Evolutionary conservation across 2,888 invertebrate genomes (phyloP).

Genomic region (Orchestes rusci): DNA sequence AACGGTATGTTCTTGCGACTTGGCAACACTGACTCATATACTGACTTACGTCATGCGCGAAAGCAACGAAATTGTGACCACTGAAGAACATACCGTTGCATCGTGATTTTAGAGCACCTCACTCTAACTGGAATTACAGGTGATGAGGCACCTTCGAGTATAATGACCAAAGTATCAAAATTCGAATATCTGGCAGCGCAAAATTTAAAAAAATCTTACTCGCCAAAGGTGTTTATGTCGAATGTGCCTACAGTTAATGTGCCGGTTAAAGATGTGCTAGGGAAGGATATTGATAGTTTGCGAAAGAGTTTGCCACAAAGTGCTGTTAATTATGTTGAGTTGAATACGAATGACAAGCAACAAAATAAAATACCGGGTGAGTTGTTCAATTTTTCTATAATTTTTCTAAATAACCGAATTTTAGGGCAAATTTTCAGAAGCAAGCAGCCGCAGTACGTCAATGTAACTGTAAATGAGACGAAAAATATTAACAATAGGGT

Average conservation of each 20-base stretch:
- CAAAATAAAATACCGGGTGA: constrained; percentile 35
- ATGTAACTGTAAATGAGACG: constrained; percentile 41
- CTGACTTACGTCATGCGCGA: no score
- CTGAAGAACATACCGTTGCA: neutral
- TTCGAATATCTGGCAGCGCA: constrained; percentile 70
- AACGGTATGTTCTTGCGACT: no score
- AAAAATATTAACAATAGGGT: constrained; percentile 43
- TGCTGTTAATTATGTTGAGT: constrained; percentile 44
- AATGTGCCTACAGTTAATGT: constrained; percentile 73
- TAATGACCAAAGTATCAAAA: constrained; percentile 68
- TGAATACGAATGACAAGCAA: constrained; percentile 39
- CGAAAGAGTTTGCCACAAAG: constrained; percentile 52
- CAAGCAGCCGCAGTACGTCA: constrained; percentile 40
- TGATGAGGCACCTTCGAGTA: constrained; percentile 52
- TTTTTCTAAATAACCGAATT: no score
- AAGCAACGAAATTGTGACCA: neutral
- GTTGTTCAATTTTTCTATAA: neutral
- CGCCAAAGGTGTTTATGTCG: constrained; percentile 76
- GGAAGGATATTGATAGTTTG: constrained; percentile 50
- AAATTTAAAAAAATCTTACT: constrained; percentile 51
- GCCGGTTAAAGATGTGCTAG: constrained; percentile 74
- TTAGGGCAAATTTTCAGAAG: constrained; percentile 37
- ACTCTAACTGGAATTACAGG: constrained; percentile 13
- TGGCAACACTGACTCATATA: no score
- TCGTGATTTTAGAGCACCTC: neutral